Conservation (phyloP, 2,797 vertebrate genomes). For the Ceyx erithaca region DNA sequence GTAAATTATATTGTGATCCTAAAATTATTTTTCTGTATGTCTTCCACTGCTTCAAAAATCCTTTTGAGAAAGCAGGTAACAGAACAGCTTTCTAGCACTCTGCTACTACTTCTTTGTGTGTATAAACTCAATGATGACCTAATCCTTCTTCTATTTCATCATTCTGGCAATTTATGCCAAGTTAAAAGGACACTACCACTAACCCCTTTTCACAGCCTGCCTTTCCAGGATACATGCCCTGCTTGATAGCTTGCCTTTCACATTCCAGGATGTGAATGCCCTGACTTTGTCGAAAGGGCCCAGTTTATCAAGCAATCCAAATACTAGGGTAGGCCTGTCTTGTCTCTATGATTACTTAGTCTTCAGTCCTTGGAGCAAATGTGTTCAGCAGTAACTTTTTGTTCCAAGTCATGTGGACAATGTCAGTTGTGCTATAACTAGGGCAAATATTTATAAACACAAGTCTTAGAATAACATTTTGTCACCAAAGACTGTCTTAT, state of each 20-base stretch:
- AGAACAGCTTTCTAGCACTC: neutral
- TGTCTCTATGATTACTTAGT: neutral
- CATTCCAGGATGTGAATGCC: neutral
- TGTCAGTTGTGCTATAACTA: rapidly evolving
- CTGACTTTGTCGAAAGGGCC: neutral
- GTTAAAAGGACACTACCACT: neutral
- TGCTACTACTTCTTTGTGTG: neutral
- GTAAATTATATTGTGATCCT: neutral
- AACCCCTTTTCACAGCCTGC: neutral
- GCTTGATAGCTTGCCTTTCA: neutral
- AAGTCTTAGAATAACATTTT: neutral
- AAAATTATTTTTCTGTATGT: neutral
- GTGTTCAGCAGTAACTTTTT: neutral
- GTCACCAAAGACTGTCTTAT: neutral
- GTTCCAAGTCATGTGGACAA: neutral
- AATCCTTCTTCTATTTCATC: neutral
- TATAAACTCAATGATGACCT: neutral
- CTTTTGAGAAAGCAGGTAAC: neutral
- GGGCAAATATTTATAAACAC: neutral
- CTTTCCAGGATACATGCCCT: neutral
- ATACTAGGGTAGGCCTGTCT: neutral
- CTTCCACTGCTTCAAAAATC: neutral
- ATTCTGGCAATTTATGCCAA: neutral
- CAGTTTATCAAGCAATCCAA: neutral
- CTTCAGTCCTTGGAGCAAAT: neutral